These are phyloP conservation scores for Loxodonta africana DNA, from an alignment of 2,113 vertebrate genomes.

Conservation along the genomic window DNA sequence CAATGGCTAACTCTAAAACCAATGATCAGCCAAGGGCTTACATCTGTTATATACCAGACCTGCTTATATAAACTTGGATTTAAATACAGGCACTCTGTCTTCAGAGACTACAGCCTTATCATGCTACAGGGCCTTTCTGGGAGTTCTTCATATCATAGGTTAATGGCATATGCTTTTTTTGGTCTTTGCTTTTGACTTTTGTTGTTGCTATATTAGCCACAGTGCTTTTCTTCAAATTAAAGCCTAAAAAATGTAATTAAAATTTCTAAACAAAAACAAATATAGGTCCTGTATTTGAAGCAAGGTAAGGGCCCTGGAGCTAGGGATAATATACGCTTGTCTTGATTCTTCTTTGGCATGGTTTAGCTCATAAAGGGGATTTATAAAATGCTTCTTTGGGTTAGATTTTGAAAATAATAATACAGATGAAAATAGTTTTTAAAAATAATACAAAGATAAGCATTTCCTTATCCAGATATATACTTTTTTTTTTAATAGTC, in stretches of 20 bases:
- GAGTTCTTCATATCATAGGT: not conserved
- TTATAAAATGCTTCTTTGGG: not conserved
- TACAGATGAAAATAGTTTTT: not conserved
- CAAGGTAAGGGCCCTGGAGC: accelerated
- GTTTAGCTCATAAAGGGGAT: accelerated
- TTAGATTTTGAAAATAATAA: not conserved
- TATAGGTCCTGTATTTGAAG: not conserved
- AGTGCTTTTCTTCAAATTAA: not conserved
- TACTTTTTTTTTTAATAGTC: not conserved
- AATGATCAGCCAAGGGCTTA: not conserved
- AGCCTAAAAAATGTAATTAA: not conserved
- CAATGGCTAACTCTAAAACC: not conserved
- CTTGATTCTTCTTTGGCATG: not conserved
- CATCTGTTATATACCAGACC: too few relatives aligned
- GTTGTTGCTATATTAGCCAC: not conserved
- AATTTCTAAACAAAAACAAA: not conserved
- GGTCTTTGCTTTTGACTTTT: not conserved
- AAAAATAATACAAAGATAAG: not conserved
- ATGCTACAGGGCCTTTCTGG: not conserved
- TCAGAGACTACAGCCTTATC: not conserved
- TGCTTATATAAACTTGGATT: not conserved
- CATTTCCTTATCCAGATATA: not conserved
- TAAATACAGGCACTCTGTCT: not conserved
- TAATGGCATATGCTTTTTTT: not conserved
- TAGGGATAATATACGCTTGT: accelerated